Evolutionary conservation across 2,113 vertebrate species (phyloP), one percentile per base, ranked within the genome.

Genomic region (Theristicus caerulescens): DNA sequence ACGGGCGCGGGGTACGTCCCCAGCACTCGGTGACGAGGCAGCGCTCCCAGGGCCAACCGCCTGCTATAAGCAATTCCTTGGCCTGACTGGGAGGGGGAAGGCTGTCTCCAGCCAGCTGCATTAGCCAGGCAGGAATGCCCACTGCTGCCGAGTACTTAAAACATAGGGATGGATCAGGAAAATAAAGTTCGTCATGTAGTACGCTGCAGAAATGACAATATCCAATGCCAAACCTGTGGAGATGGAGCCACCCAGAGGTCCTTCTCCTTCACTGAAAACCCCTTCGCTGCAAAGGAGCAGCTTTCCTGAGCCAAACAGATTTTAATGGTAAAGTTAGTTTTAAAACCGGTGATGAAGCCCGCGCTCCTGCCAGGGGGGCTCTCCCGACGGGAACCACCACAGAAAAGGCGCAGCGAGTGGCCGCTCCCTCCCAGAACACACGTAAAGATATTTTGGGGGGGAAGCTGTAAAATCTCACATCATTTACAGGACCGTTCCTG

Each of bases 201-300:
- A 15, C 0, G 0, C 34, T 0, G 20, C 38, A 91, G 29, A 22
- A 82, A 67, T 32, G 1, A 47, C 44, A 46, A 4, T 3, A 21
- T 18, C 80, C n/a, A 6, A 8, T 1, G 7, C 49, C 86, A 95
- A 93, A 58, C 5, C 65, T 51, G 82, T 36, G 96, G 57, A 47
- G 89, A 69, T 67, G 59, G 94, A 95, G 94, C 82, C 92, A 73
- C 88, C 93, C 93, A 93, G 94, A 96, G 93, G 94, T 16, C 22
- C 31, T 36, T 93, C 44, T 46, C 22, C 42, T 64, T 29, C 89
- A 64, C 51, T 71, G 77, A 38, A 61, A 52, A 25, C 2, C 51
- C 36, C 24, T 84, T 40, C 65, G 61, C 38, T 9, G 38, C 51
- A 29, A 38, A 62, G n/a, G 9, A 79, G 54, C 57, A 32, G 38